Base-by-base conservation (phyloP, 2,797 vertebrate genomes). In the Cryptoprocta ferox region DNA sequence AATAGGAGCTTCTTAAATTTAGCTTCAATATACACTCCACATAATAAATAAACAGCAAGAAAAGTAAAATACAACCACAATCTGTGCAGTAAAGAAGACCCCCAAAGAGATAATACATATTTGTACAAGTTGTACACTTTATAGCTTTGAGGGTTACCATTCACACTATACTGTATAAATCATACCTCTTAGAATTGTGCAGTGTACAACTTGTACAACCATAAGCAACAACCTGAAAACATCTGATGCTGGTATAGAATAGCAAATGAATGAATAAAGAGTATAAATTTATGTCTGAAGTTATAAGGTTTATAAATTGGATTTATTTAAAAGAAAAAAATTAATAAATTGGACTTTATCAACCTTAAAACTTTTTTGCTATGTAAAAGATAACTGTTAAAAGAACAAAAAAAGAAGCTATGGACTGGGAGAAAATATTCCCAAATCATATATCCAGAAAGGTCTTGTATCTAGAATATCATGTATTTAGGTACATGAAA, bases 291-390 rank as follows among this genome's bases (percentile, higher is more conserved):
- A 73, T 26, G 8, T 56, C 53, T 78, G 39, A 91, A 91, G 21
- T 85, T 73, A n/a, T 35, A 73, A 92, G 75, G 32, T 82, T 78
- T 89, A 42, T 59, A 75, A 79, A 91, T 66, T 76, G 9, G 75
- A 76, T 76, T 79, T 50, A 84, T 30, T 59, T 88, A 59, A 88
- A 83, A 87, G 61, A 85, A 85, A 92, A 94, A 84, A n/a, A 6
- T 21, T 13, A 81, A 86, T 45, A 92, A 65, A 73, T 24, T 35
- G 8, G 4, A 91, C 42, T 81, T 76, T 70, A 89, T 24, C 42
- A 71, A 96, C 81, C 76, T 30, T 73, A 85, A 81, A 89, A 89
- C 12, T 42, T 93, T 42, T 93, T 66, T 53, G 5, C 19, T 89
- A 5, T n/a, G 1, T 78, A 16, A 78, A 91, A 21, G 35, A 88